Evolutionary conservation across 2,888 invertebrate species (phyloP).

Genomic region (Stomorhina lunata): DNA sequence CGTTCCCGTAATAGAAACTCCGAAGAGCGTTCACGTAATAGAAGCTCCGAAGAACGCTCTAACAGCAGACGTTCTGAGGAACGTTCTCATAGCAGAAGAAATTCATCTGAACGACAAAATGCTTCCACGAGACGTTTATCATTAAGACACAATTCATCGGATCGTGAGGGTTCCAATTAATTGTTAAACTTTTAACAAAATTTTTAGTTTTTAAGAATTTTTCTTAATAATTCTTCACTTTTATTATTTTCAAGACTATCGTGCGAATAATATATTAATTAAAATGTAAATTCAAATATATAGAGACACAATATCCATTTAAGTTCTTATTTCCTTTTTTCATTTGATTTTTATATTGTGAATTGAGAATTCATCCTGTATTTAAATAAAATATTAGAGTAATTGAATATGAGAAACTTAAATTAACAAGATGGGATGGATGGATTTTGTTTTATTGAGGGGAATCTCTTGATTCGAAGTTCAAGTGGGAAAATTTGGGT

Average conservation of each 20-base stretch:
- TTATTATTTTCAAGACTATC: background rate
- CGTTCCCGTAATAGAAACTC: no score
- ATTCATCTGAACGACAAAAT: conserved; percentile 16
- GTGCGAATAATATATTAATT: conserved; percentile 2
- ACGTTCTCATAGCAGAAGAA: conserved; percentile 11
- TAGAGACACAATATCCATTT: background rate
- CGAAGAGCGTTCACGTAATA: no score
- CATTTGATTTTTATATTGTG: background rate
- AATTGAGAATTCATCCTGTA: conserved; percentile 10
- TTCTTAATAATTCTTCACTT: conserved; percentile 5
- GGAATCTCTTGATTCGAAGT: no score
- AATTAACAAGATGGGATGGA: no score
- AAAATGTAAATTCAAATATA: background rate
- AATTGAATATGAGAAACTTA: background rate
- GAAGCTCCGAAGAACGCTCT: no score
- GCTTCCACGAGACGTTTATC: conserved; percentile 19
- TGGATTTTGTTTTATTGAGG: no score
- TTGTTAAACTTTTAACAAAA: conserved; percentile 20
- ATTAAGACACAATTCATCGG: conserved; percentile 44
- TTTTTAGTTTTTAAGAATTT: background rate
- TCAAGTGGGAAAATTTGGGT: no score
- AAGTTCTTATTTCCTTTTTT: background rate
- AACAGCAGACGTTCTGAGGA: no score
- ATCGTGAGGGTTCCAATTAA: conserved; percentile 51
- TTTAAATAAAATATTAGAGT: conserved; percentile 28